A percentile compares a stretch with the other conserved stretches of the same genome.
phyloP scores from a whole-genome alignment of 2,888 invertebrate genomes.

The Spodoptera exigua region DNA sequence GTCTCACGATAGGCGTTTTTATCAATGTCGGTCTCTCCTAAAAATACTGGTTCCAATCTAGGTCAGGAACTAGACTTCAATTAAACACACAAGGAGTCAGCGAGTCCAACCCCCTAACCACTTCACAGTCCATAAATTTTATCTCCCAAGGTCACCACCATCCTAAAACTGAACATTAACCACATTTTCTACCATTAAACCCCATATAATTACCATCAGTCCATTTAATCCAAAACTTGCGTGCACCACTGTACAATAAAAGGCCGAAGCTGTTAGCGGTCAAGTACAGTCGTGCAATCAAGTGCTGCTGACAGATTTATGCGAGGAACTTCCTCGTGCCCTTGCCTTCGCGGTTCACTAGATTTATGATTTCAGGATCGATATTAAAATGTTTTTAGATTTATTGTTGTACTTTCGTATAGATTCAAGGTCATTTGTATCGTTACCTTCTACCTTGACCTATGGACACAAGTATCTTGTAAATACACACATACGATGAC shows the following conservation, averaged over 20 bases:
- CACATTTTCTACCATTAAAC: neutral
- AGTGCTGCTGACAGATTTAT: constrained; percentile 68
- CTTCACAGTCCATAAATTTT: neutral
- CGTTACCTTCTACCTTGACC: constrained; percentile 13
- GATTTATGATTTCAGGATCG: constrained; percentile 44
- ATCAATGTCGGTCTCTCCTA: no score
- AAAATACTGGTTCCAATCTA: no score
- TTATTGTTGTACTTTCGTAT: constrained; percentile 33
- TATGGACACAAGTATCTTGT: neutral
- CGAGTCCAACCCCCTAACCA: no score
- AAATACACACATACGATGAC: no score
- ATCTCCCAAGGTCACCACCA: neutral
- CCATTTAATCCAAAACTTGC: constrained; percentile 41
- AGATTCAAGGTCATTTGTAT: constrained; percentile 29
- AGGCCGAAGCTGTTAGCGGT: constrained; percentile 50
- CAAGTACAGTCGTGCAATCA: constrained; percentile 64
- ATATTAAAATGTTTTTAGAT: constrained; percentile 56
- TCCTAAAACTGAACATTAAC: constrained; percentile 6
- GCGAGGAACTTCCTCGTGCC: constrained; percentile 61
- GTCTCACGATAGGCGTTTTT: no score
- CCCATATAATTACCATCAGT: constrained; percentile 26
- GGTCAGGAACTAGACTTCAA: no score
- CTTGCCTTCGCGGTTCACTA: constrained; percentile 55
- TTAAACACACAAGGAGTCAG: no score
- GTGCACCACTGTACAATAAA: constrained; percentile 34